Evolutionary conservation across 2,888 invertebrate species (phyloP), one percentile per base, ranked within the genome.

Genomic region (Archips crataeganus): DNA sequence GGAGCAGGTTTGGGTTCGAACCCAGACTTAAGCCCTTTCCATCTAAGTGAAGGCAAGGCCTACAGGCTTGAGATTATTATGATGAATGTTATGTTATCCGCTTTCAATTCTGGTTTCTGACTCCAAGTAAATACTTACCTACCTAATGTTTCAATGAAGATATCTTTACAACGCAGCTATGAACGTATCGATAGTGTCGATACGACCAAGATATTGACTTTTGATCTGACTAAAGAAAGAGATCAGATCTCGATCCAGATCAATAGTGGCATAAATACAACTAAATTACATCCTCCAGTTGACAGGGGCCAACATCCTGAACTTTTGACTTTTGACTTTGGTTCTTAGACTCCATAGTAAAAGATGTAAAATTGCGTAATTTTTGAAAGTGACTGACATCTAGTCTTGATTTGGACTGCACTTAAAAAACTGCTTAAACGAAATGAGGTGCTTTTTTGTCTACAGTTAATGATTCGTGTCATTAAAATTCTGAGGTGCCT

Each of bases 271-370:
- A 70, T 65, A 71, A 60, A 49, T 65, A 71, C 51, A 42, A 32
- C 59, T 65, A 66, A 61, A 61, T 71, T 61, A 66, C 61, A 60
- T 66, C 51, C 60, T 13, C 42, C 59, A 64, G 64, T 49, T 60
- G 71, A 61, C 71, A 66, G 65, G 49, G 71, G 60, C 65, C 70
- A 49, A n/a, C 11, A 49, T 49, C 65, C 65, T 71, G 71, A 71
- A 66, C 71, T 66, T 39, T 51, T 13, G 66, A 66, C 71, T 66
- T 71, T 71, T 71, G 71, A 66, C 71, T 71, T 49, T n/a, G n/a
- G 36, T n/a, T 39, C 39, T 1, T 23, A 23, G 23, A 23, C 23
- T 23, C 23, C 23, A 39, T 6, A 39, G 39, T 5, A 39, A 39
- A 39, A 39, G 5, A 39, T 4, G 36, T 3, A 3, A 6, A 11